A percentile compares a stretch with the other conserved stretches of the same genome.
Conservation (phyloP, 2,888 invertebrate genomes). For the Oxytorus armatus region DNA sequence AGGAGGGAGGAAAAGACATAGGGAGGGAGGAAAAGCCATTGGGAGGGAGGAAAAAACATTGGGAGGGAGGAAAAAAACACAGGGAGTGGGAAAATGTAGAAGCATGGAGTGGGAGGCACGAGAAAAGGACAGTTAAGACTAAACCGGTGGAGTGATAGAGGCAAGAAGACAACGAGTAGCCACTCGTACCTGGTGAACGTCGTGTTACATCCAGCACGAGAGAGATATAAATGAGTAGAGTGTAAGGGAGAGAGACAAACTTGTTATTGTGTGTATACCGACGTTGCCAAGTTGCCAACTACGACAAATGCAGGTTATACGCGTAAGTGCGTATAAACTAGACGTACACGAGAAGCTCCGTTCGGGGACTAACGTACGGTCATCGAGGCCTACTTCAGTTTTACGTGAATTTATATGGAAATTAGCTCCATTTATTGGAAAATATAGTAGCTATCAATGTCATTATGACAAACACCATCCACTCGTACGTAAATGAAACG, state of each 20-base stretch:
- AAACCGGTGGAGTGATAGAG: constrained; percentile 27
- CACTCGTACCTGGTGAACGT: not conserved
- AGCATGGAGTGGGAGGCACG: constrained; percentile 6
- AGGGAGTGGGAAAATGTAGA: constrained; percentile 14
- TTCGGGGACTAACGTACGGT: not conserved
- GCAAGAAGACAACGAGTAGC: constrained; percentile 8
- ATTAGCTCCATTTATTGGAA: not conserved
- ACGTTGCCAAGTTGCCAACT: constrained; percentile 77
- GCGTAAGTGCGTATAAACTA: constrained; percentile 49
- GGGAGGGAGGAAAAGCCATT: constrained; percentile 34
- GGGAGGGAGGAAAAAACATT: constrained; percentile 40
- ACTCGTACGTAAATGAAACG: too few relatives aligned
- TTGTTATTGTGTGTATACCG: constrained; percentile 70
- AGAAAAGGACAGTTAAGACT: constrained; percentile 16
- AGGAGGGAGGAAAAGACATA: not conserved
- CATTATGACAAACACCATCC: too few relatives aligned
- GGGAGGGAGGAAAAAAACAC: constrained; percentile 23
- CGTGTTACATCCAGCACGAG: constrained; percentile 25
- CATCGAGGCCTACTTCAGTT: constrained; percentile 6
- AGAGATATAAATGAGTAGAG: constrained; percentile 50
- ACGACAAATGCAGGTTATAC: constrained; percentile 65
- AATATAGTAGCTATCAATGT: not conserved
- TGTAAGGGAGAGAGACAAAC: constrained; percentile 58
- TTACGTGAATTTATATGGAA: not conserved
- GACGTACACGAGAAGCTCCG: not conserved